These are phyloP conservation scores for Phodopus roborovskii DNA, from an alignment of 2,113 vertebrate genomes.

Conservation along the genomic window DNA sequence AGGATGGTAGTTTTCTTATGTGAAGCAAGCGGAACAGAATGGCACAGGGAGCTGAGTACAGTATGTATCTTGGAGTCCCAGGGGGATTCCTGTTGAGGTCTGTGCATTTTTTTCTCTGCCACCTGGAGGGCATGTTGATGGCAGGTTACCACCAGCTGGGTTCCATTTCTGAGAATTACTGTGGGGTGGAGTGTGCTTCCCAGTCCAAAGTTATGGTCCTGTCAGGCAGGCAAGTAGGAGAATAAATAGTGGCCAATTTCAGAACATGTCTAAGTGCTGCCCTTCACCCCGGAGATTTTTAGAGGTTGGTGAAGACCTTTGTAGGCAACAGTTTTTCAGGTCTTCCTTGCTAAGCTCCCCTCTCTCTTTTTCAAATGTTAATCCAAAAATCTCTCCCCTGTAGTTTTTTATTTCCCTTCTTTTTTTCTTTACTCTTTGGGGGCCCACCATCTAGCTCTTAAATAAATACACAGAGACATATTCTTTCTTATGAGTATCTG, in stretches of 20 bases:
- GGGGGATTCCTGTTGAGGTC: neutral
- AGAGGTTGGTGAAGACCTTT: neutral
- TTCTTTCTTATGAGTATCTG: no score
- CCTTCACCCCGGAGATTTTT: neutral
- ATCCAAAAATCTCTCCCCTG: neutral
- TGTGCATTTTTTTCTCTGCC: neutral
- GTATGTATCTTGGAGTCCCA: fast-evolving
- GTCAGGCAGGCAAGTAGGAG: neutral
- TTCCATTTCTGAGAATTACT: neutral
- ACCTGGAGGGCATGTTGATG: neutral
- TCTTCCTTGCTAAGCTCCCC: neutral
- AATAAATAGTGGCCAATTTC: neutral
- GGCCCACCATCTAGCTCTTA: neutral
- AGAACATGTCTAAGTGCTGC: neutral
- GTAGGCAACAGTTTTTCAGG: no score
- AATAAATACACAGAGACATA: neutral
- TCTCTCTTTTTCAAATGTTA: neutral
- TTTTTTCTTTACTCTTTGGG: neutral
- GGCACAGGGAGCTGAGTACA: neutral
- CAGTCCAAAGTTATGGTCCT: neutral
- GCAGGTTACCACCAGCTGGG: neutral
- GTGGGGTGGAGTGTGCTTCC: neutral
- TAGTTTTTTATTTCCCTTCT: neutral
- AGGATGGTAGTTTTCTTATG: neutral
- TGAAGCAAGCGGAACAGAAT: neutral